Evolutionary conservation across 1,140 invertebrate genomes (phyloP).

Genomic region (Whitmania pigra): DNA sequence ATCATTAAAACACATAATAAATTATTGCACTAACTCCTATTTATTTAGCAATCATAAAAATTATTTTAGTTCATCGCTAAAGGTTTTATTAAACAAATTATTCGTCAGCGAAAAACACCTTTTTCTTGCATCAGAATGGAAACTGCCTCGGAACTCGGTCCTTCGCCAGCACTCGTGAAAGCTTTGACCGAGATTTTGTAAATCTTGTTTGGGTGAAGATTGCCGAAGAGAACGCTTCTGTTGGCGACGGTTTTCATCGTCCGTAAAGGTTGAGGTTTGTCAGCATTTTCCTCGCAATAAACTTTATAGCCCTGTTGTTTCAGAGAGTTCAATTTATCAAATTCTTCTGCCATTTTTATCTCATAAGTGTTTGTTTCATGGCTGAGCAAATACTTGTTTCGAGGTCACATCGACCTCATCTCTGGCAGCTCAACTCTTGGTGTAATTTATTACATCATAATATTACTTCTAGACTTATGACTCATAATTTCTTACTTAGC

Average conservation of each 20-base stretch:
- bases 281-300: conserved; percentile 57
- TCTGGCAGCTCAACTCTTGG: too few relatives aligned
- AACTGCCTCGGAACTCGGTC: conserved; percentile 61
- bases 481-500: too few relatives aligned
- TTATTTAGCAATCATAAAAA: too few relatives aligned
- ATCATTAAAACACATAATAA: too few relatives aligned
- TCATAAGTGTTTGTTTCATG: neutral
- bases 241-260: conserved; percentile 52
- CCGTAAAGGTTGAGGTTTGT: conserved; percentile 44
- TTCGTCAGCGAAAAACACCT: conserved; percentile 53
- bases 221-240: conserved; percentile 65
- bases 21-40: too few relatives aligned
- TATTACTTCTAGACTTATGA: too few relatives aligned
- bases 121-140: conserved; percentile 87
- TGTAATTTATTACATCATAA: too few relatives aligned
- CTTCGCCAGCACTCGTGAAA: conserved; percentile 77
- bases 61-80: too few relatives aligned
- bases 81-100: too few relatives aligned
- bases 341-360: conserved; percentile 1
- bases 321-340: neutral
- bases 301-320: conserved; percentile 73
- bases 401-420: too few relatives aligned
- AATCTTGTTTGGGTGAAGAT: conserved; percentile 82
- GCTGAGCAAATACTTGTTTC: too few relatives aligned
- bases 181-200: conserved; percentile 89